These are phyloP conservation scores for Clavelina lepadiformis DNA, from an alignment of 23 tunicate species.

Conservation along the genomic window DNA sequence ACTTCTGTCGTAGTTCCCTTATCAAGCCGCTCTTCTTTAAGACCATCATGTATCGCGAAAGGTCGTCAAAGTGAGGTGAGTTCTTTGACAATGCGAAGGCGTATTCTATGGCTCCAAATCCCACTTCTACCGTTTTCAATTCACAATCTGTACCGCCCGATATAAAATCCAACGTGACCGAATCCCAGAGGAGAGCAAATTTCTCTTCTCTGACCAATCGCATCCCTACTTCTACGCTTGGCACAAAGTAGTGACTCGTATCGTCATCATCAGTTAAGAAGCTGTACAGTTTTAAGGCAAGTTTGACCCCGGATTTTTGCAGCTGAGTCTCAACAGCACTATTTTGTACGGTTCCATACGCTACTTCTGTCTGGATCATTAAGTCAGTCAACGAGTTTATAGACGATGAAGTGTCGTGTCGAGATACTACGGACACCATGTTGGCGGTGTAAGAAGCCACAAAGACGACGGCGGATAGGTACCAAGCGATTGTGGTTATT, in stretches of 20 bases:
- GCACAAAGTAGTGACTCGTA: conserved; percentile 21
- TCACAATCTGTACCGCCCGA: conserved; percentile 32
- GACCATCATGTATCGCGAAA: conserved; percentile 20
- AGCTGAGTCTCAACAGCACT: conserved; percentile 68
- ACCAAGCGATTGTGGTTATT: conserved; percentile 67
- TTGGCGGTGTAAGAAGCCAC: conserved; percentile 90
- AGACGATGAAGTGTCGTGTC: neutral
- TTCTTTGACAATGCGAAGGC: conserved; percentile 49
- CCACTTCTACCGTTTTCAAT: conserved; percentile 47
- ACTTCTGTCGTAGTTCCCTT: conserved; percentile 26
- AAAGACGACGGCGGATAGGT: conserved; percentile 75
- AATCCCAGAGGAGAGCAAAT: conserved; percentile 79
- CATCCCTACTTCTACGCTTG: conserved; percentile 32
- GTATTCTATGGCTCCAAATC: conserved; percentile 67
- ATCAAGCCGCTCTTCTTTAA: conserved; percentile 49
- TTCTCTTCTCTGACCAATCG: conserved; percentile 28
- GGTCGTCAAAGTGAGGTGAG: conserved; percentile 30
- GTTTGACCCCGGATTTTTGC: conserved; percentile 16
- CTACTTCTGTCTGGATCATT: conserved; percentile 34
- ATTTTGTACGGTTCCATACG: conserved; percentile 72
- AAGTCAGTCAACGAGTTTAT: conserved; percentile 46
- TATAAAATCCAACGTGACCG: conserved; percentile 57
- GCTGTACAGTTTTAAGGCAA: conserved; percentile 24
- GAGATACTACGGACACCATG: conserved; percentile 71
- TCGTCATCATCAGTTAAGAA: conserved; percentile 12